phyloP scores from a whole-genome alignment of 2,113 vertebrate species.

The Vanacampus margaritifer region DNA sequence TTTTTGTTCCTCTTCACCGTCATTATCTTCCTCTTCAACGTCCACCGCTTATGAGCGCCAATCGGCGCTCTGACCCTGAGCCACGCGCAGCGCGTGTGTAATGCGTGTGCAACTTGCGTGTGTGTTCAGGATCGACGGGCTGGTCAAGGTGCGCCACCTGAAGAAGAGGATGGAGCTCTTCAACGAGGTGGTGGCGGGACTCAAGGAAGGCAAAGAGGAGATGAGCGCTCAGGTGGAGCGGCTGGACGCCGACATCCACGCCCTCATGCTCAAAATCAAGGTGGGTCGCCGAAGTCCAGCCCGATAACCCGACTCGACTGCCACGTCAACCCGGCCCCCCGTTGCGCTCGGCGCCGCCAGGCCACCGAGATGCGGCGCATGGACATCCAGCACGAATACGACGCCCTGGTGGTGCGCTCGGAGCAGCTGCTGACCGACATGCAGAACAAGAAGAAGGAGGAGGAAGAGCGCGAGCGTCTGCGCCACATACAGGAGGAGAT shows the following conservation, averaged over 20 bases:
- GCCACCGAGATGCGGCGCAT: slow-evolving; percentile 81
- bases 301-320: too few relatives aligned
- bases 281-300: slow-evolving; percentile 55
- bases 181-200: slow-evolving; percentile 84
- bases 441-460: slow-evolving; percentile 92
- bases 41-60: background rate
- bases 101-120: too few relatives aligned
- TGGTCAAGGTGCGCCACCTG: slow-evolving; percentile 86
- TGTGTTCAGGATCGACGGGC: slow-evolving; percentile 81
- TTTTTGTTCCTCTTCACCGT: background rate
- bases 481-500: slow-evolving; percentile 91
- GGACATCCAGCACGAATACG: slow-evolving; percentile 87
- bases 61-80: background rate
- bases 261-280: slow-evolving; percentile 85
- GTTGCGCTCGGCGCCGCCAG: slow-evolving; percentile 54
- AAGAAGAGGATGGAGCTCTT: slow-evolving; percentile 85
- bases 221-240: slow-evolving; percentile 83
- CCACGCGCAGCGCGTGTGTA: too few relatives aligned
- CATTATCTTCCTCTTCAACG: background rate
- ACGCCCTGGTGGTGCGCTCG: slow-evolving; percentile 82
- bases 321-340: background rate
- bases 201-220: slow-evolving; percentile 91
- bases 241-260: slow-evolving; percentile 83
- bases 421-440: slow-evolving; percentile 83
- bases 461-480: slow-evolving; percentile 89